Evolutionary conservation across 2,797 vertebrate genomes (phyloP).

Genomic region (Schizothorax lantsangensis): DNA sequence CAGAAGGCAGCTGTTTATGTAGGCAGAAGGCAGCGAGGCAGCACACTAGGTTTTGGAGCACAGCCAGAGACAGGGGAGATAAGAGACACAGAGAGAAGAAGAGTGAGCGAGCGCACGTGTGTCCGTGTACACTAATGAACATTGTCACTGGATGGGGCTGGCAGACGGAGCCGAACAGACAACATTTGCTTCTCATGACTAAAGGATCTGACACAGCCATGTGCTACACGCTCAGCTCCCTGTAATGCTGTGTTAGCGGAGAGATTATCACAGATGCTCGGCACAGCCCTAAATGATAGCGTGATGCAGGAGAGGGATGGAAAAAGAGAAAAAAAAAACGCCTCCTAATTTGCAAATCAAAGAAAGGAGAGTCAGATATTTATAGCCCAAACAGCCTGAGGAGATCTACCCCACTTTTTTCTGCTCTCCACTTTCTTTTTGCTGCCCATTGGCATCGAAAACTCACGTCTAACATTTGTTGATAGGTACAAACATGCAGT

Average conservation of each 20-base stretch:
- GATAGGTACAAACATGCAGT: constrained; percentile 15
- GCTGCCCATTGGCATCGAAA: constrained; percentile 40
- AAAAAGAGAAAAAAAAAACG: constrained; percentile 37
- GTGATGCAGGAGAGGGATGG: constrained; percentile 44
- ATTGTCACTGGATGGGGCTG: constrained; percentile 41
- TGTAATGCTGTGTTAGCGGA: constrained; percentile 33
- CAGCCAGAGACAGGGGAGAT: neutral
- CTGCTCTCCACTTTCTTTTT: constrained; percentile 37
- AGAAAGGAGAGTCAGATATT: constrained; percentile 73
- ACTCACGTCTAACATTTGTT: constrained; percentile 47
- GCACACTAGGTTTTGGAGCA: constrained; percentile 3
- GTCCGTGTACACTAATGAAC: constrained; percentile 39
- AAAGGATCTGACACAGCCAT: constrained; percentile 36
- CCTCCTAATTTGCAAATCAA: constrained; percentile 76
- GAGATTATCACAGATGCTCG: constrained; percentile 44
- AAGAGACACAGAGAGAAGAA: neutral
- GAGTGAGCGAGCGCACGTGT: neutral
- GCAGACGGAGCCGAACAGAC: constrained; percentile 41
- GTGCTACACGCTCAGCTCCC: constrained; percentile 21
- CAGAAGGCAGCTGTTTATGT: constrained; percentile 1
- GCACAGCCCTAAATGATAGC: constrained; percentile 29
- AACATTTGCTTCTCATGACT: constrained; percentile 47
- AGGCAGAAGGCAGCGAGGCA: neutral
- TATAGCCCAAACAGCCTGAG: constrained; percentile 69
- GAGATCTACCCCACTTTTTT: constrained; percentile 55